phyloP scores from a whole-genome alignment of 2,113 vertebrate species.

The Rhipidura dahli region DNA sequence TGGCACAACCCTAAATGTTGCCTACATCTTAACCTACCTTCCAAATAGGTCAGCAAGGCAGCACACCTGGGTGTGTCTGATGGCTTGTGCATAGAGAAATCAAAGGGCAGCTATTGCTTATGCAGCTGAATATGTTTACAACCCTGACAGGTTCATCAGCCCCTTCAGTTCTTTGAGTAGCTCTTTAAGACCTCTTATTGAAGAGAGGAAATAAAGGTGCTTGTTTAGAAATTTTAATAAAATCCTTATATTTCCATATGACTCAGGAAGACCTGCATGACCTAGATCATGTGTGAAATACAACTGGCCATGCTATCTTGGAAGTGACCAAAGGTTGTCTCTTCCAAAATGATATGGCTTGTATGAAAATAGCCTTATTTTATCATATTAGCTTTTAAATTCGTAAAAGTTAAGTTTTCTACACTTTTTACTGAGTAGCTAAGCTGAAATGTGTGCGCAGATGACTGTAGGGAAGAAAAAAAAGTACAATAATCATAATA shows the following conservation, averaged over 20 bases:
- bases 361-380: neutral
- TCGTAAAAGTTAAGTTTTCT: neutral
- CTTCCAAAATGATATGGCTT: neutral
- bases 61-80: neutral
- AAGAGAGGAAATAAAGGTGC: neutral
- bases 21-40: neutral
- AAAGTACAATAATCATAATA: neutral
- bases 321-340: neutral
- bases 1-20: fast-evolving
- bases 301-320: neutral
- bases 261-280: neutral
- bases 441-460: neutral
- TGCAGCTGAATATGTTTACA: neutral
- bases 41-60: neutral
- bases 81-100: neutral
- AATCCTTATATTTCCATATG: neutral
- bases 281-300: neutral
- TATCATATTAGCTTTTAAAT: neutral
- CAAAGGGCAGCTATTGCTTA: neutral
- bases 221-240: neutral
- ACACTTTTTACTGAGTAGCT: neutral
- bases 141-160: neutral
- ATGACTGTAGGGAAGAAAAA: neutral
- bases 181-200: neutral
- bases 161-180: neutral